These are phyloP conservation scores for Odontothrips loti DNA, from an alignment of 2,888 invertebrate species.

Conservation along the genomic window DNA sequence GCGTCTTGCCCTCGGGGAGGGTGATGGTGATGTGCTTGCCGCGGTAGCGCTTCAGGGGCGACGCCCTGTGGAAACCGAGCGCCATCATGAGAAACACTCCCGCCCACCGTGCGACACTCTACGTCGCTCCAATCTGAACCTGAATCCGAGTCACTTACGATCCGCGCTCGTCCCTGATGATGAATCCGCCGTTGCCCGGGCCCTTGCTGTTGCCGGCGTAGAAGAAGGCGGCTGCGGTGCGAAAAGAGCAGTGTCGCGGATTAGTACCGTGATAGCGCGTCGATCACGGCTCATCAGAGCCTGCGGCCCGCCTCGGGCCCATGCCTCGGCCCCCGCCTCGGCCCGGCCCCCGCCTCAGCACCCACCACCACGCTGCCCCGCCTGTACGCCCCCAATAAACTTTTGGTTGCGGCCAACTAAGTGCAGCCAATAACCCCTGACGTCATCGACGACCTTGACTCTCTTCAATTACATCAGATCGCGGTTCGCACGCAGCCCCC, in stretches of 20 bases:
- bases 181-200: slow-evolving; percentile 64
- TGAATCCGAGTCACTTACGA: slow-evolving; percentile 48
- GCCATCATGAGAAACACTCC: slow-evolving; percentile 31
- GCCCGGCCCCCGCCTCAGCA: too few species aligned
- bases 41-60: slow-evolving; percentile 72
- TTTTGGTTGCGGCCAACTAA: too few species aligned
- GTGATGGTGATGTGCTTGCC: slow-evolving; percentile 79
- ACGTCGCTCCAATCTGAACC: too few species aligned
- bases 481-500: too few species aligned
- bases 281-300: neutral
- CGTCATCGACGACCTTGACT: too few species aligned
- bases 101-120: neutral
- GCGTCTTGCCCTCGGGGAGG: slow-evolving; percentile 79
- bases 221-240: slow-evolving; percentile 86
- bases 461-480: too few species aligned
- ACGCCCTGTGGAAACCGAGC: slow-evolving; percentile 50
- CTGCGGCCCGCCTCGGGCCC: too few species aligned
- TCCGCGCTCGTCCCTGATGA: slow-evolving; percentile 80
- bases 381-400: neutral
- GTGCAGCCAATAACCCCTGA: too few species aligned
- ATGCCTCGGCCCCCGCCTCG: too few species aligned
- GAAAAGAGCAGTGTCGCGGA: slow-evolving; percentile 40
- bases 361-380: neutral
- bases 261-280: neutral
- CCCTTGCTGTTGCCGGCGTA: slow-evolving; percentile 72